phyloP scores from a whole-genome alignment of 1,140 invertebrate species.

The Cyphomyrmex costatus region DNA sequence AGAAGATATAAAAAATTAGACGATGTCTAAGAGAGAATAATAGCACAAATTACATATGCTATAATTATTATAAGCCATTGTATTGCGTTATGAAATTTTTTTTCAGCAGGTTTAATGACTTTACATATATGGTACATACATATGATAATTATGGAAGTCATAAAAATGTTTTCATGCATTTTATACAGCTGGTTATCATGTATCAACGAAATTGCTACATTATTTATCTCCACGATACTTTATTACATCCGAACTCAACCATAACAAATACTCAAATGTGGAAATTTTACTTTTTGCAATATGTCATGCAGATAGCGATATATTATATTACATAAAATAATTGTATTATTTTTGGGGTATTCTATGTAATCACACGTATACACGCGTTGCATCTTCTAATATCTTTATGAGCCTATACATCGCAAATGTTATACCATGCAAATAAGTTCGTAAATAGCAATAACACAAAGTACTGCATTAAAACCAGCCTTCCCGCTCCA shows the following conservation, averaged over 20 bases:
- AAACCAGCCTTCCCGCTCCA: conserved; percentile 79
- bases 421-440: conserved; percentile 72
- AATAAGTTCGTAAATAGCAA: conserved; percentile 70
- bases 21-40: conserved; percentile 1
- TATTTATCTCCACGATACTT: neutral
- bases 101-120: conserved; percentile 14
- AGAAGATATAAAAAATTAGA: conserved; percentile 33
- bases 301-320: conserved; percentile 63
- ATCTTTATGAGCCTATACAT: conserved; percentile 52
- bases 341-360: conserved; percentile 28
- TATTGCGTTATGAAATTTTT: conserved; percentile 41
- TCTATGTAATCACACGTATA: conserved; percentile 40
- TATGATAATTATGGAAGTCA: conserved; percentile 19
- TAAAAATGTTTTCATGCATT: conserved; percentile 60
- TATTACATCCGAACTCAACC: neutral
- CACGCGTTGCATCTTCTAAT: conserved; percentile 31
- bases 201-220: conserved; percentile 23
- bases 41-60: conserved; percentile 40
- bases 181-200: conserved; percentile 24
- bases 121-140: conserved; percentile 17
- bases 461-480: conserved; percentile 73
- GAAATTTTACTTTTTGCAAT: conserved; percentile 14
- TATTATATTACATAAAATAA: neutral
- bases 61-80: conserved; percentile 16
- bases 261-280: conserved; percentile 1